Conservation (phyloP, 2,113 vertebrate genomes). For the cat (Felis catus) region F.catus_Fca126_mat1.0 CM031413.1:151080001-151080500, state of each 20-base stretch:
- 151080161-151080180: constrained; percentile 95
- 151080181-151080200: constrained; percentile 98
- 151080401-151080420: neutral
- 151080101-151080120: constrained; percentile 94
- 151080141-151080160: constrained; percentile 95
- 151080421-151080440: neutral
- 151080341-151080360: constrained; percentile 24
- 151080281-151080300: neutral
- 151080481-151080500: neutral
- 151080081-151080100: constrained; percentile 96
- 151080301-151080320: neutral
- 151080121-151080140: constrained; percentile 92
- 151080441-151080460: neutral
- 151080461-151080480: neutral
- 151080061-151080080: constrained; percentile 90
- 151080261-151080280: neutral
- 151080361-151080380: neutral
- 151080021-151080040: neutral
- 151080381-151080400: constrained; percentile 31
- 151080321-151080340: neutral
- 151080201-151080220: constrained; percentile 16
- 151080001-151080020: neutral
- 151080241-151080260: neutral
- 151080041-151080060: neutral
- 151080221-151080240: neutral